A percentile compares a stretch with the other conserved stretches of the same genome.
Evolutionary conservation across 2,113 vertebrate species (phyloP).

Genomic region (Petrocephalus zakoni): DNA sequence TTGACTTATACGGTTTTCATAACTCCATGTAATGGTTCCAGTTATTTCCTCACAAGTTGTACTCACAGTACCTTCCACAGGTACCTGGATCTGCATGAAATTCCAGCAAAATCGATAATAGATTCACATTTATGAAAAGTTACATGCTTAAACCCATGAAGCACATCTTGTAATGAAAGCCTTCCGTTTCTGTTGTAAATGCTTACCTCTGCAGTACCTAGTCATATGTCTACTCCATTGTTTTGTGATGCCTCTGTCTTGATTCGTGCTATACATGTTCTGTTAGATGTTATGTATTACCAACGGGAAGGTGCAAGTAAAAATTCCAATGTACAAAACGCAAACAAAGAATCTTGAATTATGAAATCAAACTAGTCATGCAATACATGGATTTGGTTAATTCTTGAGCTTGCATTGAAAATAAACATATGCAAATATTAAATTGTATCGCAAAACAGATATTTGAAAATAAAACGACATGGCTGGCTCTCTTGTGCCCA

Average conservation of each 20-base stretch:
- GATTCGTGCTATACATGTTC: not conserved
- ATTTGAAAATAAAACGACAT: conserved; percentile 19
- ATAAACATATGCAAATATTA: conserved; percentile 4
- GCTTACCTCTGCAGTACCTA: not conserved
- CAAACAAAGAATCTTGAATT: too few species aligned
- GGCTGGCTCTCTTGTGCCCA: conserved; percentile 30
- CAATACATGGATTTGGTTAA: not conserved
- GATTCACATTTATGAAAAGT: conserved; percentile 1
- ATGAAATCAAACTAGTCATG: not conserved
- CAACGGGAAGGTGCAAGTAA: not conserved
- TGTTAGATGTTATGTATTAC: not conserved
- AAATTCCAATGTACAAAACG: too few species aligned
- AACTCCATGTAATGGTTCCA: not conserved
- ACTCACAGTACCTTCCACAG: not conserved
- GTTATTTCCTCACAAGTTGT: not conserved
- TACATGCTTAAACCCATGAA: not conserved
- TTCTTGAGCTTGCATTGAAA: not conserved
- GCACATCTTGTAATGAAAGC: not conserved
- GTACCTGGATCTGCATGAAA: not conserved
- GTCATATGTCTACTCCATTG: not conserved
- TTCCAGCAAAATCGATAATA: not conserved
- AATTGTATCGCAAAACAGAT: not conserved
- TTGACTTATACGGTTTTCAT: not conserved
- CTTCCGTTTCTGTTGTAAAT: not conserved
- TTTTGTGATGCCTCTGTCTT: not conserved